Evolutionary conservation across 1,140 invertebrate species (phyloP).

Genomic region (Dendrolimus punctatus): DNA sequence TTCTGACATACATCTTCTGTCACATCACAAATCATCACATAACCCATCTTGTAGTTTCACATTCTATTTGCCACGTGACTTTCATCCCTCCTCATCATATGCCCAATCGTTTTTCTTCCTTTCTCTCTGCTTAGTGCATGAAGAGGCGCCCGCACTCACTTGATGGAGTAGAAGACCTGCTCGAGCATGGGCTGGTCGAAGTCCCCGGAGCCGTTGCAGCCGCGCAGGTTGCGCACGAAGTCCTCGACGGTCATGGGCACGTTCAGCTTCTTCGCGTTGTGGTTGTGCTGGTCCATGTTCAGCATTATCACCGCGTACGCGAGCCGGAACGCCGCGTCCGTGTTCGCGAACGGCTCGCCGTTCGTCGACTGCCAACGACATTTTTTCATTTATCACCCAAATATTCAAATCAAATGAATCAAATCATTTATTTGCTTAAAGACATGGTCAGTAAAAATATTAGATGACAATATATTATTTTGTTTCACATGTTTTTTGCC

Average conservation of each 20-base stretch:
- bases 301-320: constrained; percentile 99
- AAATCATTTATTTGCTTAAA: too few species aligned
- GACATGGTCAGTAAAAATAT: too few species aligned
- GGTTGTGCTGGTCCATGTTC: constrained; percentile 99
- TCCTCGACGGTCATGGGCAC: constrained; percentile 94
- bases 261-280: constrained; percentile 95
- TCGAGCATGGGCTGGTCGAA: constrained; percentile 96
- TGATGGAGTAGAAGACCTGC: constrained; percentile 95
- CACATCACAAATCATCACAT: too few species aligned
- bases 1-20: too few species aligned
- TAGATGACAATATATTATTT: too few species aligned
- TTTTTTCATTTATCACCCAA: too few species aligned
- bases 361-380: constrained; percentile 83
- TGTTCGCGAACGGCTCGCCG: constrained; percentile 92
- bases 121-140: constrained; percentile 8
- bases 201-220: constrained; percentile 93
- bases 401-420: too few species aligned
- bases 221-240: constrained; percentile 94
- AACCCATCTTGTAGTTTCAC: too few species aligned
- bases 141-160: constrained; percentile 73
- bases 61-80: too few species aligned
- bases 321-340: constrained; percentile 96
- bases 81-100: too few species aligned
- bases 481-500: too few species aligned
- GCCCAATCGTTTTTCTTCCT: too few species aligned